Evolutionary conservation across 2,113 vertebrate genomes (phyloP).

Genomic region (Glaucidium brasilianum): DNA sequence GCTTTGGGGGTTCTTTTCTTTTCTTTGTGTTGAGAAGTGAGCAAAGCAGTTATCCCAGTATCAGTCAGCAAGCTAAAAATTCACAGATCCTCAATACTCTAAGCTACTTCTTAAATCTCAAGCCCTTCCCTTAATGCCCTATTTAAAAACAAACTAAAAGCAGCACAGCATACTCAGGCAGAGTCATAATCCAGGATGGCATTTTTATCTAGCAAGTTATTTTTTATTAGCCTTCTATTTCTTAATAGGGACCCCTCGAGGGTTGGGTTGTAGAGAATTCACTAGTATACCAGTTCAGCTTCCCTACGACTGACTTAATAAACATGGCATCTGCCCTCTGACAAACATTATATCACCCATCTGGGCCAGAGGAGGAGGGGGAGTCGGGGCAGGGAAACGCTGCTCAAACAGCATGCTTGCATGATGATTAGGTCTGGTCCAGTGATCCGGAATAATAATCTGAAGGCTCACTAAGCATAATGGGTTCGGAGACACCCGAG

Average conservation of each 20-base stretch:
- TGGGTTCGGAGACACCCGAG: constrained; percentile 10
- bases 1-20: rapidly evolving
- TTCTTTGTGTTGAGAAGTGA: neutral
- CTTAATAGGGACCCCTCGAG: constrained; percentile 57
- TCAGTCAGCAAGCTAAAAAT: constrained; percentile 1
- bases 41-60: neutral
- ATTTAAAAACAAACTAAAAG: constrained; percentile 47
- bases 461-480: constrained; percentile 43
- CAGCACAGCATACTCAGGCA: neutral
- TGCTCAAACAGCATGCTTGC: constrained; percentile 31
- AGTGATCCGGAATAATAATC: constrained; percentile 40
- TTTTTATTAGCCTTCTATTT: constrained; percentile 62
- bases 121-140: constrained; percentile 20
- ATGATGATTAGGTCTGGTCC: constrained; percentile 49
- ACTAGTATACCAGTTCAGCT: constrained; percentile 29
- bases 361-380: constrained; percentile 47
- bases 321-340: constrained; percentile 32
- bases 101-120: constrained; percentile 9
- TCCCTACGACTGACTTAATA: constrained; percentile 44
- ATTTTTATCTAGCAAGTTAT: constrained; percentile 59
- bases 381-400: constrained; percentile 22
- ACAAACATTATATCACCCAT: constrained; percentile 33
- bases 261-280: constrained; percentile 34
- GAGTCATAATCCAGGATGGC: constrained; percentile 13
- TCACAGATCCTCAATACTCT: neutral